Percentiles rank a stretch among this genome's conserved stretches.
Evolutionary conservation across 1,140 invertebrate species (phyloP).

Genomic region (Linepithema humile): DNA sequence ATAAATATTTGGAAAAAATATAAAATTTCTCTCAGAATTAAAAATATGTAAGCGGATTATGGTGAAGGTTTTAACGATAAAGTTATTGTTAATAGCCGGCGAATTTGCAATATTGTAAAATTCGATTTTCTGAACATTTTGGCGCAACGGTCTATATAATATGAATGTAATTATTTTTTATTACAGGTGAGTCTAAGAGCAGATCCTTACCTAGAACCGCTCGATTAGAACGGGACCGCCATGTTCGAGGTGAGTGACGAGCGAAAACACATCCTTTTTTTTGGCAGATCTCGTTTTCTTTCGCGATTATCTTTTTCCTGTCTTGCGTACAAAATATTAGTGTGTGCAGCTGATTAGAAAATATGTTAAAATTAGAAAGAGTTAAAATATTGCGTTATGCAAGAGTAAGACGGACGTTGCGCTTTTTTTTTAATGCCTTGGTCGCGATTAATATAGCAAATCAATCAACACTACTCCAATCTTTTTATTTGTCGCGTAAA

Average conservation of each 20-base stretch:
- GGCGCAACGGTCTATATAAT: background rate
- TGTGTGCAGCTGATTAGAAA: background rate
- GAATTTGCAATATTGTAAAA: background rate
- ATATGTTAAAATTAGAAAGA: background rate
- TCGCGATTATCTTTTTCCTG: background rate
- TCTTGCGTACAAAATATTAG: background rate
- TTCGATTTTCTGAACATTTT: background rate
- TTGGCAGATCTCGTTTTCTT: background rate
- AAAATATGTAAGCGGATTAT: background rate
- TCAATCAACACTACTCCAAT: background rate
- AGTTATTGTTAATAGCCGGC: background rate
- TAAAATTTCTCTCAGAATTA: background rate
- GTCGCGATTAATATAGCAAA: background rate
- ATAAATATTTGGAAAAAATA: background rate
- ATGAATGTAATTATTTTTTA: constrained; percentile 58
- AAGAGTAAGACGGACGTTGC: background rate
- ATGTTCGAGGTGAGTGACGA: constrained; percentile 73
- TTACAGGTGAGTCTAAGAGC: constrained; percentile 81
- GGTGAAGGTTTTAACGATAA: background rate
- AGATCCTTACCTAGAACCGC: constrained; percentile 70
- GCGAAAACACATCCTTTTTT: background rate
- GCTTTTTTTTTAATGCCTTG: background rate
- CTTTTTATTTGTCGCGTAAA: background rate
- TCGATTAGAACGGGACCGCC: constrained; percentile 62
- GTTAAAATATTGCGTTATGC: background rate